These are phyloP conservation scores for Triops longicaudatus DNA, from an alignment of 1,140 invertebrate genomes.

Conservation along the genomic window DNA sequence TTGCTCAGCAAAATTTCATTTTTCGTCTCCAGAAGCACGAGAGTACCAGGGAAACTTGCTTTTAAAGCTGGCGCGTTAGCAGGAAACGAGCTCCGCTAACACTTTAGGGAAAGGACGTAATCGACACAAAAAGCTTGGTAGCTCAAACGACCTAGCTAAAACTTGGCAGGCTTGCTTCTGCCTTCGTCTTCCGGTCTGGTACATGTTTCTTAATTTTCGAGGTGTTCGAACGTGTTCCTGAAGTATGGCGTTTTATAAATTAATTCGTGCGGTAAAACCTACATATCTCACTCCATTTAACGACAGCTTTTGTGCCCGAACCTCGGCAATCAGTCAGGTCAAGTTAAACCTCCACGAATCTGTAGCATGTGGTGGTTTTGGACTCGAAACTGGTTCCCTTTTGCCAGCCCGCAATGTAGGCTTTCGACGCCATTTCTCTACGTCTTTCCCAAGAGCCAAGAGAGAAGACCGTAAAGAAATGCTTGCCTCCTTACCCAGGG, in stretches of 20 bases:
- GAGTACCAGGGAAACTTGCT: no score
- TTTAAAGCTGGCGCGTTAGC: not conserved
- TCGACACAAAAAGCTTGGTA: not conserved
- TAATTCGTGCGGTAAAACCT: constrained; percentile 7
- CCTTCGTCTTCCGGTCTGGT: not conserved
- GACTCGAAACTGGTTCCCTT: not conserved
- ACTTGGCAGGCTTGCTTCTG: not conserved
- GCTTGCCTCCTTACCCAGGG: constrained; percentile 46
- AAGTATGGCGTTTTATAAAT: not conserved
- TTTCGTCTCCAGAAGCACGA: not conserved
- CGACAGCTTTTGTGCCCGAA: not conserved
- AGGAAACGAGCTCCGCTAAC: not conserved
- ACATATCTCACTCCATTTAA: not conserved
- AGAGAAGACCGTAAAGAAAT: constrained; percentile 49
- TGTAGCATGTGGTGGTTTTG: not conserved
- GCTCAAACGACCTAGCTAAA: not conserved
- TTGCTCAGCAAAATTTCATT: not conserved
- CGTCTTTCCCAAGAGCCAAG: constrained; percentile 35
- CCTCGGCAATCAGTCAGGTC: not conserved
- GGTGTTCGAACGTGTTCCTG: not conserved
- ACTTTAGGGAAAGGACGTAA: not conserved
- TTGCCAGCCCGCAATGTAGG: not conserved
- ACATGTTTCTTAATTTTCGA: not conserved
- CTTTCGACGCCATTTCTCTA: constrained; percentile 23
- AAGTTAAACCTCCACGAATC: not conserved